Evolutionary conservation across 2,888 invertebrate genomes (phyloP).

Genomic region (Eucriotettix oculatus): DNA sequence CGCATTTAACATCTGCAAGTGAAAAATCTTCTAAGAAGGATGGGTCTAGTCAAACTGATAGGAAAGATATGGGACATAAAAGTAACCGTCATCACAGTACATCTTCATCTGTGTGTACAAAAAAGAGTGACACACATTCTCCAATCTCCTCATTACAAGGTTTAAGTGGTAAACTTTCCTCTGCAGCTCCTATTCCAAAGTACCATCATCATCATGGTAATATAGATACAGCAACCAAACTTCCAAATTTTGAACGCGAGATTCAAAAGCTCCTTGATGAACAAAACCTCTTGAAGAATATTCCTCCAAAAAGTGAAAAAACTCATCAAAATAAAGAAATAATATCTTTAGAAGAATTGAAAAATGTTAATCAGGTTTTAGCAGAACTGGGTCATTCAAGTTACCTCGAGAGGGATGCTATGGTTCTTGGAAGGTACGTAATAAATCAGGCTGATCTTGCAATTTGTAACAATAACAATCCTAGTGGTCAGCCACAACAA

Average conservation of each 20-base stretch:
- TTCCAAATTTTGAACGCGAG: constrained; percentile 55
- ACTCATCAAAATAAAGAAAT: constrained; percentile 43
- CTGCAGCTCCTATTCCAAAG: not conserved
- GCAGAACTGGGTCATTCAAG: constrained; percentile 16
- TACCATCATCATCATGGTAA: not conserved
- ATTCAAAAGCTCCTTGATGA: constrained; percentile 63
- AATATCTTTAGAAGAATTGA: constrained; percentile 30
- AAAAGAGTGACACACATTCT: constrained; percentile 10
- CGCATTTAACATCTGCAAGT: constrained; percentile 31
- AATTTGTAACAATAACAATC: constrained; percentile 9
- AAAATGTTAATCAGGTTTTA: constrained; percentile 19
- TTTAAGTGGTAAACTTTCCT: constrained; percentile 23
- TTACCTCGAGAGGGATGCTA: constrained; percentile 6
- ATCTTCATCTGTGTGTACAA: constrained; percentile 35
- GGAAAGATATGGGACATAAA: constrained; percentile 29
- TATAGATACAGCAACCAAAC: constrained; percentile 1
- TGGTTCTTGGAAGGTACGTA: constrained; percentile 14
- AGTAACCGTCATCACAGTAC: constrained; percentile 26
- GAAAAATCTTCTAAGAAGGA: constrained; percentile 42
- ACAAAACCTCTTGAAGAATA: constrained; percentile 43
- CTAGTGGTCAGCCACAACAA: constrained; percentile 1
- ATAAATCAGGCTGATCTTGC: constrained; percentile 3
- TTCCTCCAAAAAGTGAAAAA: constrained; percentile 40
- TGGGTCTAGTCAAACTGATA: constrained; percentile 47
- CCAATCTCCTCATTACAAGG: constrained; percentile 20